A percentile compares a stretch with the other conserved stretches of the same genome.
Evolutionary conservation across 2,888 invertebrate genomes (phyloP).

Genomic region (Tanytarsus gracilentus): DNA sequence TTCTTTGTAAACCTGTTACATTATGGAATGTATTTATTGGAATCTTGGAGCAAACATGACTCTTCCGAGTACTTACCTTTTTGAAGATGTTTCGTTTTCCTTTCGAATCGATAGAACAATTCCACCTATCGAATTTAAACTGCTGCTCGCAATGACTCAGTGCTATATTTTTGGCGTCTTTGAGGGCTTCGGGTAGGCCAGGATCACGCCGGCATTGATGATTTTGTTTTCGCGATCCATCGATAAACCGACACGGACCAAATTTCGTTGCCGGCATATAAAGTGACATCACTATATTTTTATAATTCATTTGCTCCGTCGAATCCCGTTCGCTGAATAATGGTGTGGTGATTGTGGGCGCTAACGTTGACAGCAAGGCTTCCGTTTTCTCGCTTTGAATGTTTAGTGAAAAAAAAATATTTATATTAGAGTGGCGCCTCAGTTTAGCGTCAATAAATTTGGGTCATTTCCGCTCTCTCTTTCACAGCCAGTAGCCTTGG

Average conservation of each 20-base stretch:
- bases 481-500: no score
- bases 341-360: not conserved
- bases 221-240: constrained; percentile 51
- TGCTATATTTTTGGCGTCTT: constrained; percentile 51
- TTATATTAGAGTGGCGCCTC: not conserved
- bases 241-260: constrained; percentile 51
- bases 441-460: constrained; percentile 5
- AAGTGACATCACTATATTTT: constrained; percentile 43
- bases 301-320: constrained; percentile 14
- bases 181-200: constrained; percentile 47
- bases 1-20: constrained; percentile 53
- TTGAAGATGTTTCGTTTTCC: constrained; percentile 49
- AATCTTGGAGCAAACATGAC: constrained; percentile 5
- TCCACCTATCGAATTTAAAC: constrained; percentile 63
- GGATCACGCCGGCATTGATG: constrained; percentile 54
- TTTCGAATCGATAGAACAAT: constrained; percentile 54
- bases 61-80: constrained; percentile 34
- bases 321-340: constrained; percentile 1
- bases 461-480: no score
- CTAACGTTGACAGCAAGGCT: not conserved
- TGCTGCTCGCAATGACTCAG: constrained; percentile 53
- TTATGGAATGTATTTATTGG: constrained; percentile 32
- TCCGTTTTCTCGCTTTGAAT: constrained; percentile 14
- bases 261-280: constrained; percentile 40
- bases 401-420: not conserved